Evolutionary conservation across 2,888 invertebrate genomes (phyloP), one percentile per base, ranked within the genome.

Genomic region (Eristalis arbustorum): DNA sequence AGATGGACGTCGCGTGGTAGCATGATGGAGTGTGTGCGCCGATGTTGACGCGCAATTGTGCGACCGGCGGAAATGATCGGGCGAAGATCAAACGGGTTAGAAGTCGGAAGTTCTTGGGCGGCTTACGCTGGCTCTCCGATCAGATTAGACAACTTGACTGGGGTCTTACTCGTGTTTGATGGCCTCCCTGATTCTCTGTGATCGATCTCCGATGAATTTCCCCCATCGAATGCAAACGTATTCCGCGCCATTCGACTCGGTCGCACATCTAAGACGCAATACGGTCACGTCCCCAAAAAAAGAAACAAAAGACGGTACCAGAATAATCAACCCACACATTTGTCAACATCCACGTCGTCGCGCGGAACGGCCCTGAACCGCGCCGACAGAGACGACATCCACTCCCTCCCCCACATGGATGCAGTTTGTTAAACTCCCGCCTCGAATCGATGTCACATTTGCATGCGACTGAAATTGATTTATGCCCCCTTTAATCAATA

Each of bases 401-500:
- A 8, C 49, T 18, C n/a, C 49, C n/a, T 6, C 49, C 49, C n/a
- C 18, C 49, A 8, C 49, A 18, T 49, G 49, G 49, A 49, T 49
- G 49, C 49, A 49, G 49, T 49, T 18, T 49, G 49, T 49, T 49
- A 6, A 49, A 49, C 49, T 18, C 18, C 4, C 49, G n/a, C 49
- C n/a, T 1, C 18, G 18, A 42, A 49, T 49, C 8, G 49, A 49
- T 49, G 49, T 31, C 49, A 49, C 59, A 69, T 69, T 59, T 69
- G 59, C 59, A 25, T 59, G 59, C 23, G 14, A 25, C 13, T 13
- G n/a, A n/a, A 59, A 59, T 23, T 59, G 76, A 76, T 62, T 67
- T 40, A 61, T 67, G 57, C 28, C n/a, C n/a, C n/a, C 61, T n/a
- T 42, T 18, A 76, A 68, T 68, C 62, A 62, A 62, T 56, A 25